phyloP scores from a whole-genome alignment of 2,797 vertebrate species.

The Geotrypetes seraphini region DNA sequence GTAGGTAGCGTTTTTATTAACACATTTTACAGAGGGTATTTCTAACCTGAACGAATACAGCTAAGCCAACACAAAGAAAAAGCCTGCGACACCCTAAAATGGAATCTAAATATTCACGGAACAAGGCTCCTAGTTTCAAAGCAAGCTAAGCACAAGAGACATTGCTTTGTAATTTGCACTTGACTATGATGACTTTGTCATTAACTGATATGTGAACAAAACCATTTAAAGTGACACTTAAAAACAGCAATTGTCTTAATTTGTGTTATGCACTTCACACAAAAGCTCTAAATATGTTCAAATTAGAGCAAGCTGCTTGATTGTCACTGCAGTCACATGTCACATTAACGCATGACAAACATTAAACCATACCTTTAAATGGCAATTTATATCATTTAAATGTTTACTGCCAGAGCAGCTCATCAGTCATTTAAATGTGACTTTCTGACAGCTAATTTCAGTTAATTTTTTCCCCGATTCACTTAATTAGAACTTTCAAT shows the following conservation, averaged over 20 bases:
- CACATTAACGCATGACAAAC: slow-evolving; percentile 98
- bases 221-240: slow-evolving; percentile 85
- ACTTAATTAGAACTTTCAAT: slow-evolving; percentile 98
- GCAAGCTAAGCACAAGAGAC: slow-evolving; percentile 29
- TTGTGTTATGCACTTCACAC: slow-evolving; percentile 85
- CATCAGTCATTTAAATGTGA: slow-evolving; percentile 98
- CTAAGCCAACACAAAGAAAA: slow-evolving; percentile 9
- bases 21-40: too few species aligned
- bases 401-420: slow-evolving; percentile 80
- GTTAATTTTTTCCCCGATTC: slow-evolving; percentile 84
- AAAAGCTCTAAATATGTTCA: slow-evolving; percentile 94
- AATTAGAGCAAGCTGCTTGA: slow-evolving; percentile 98
- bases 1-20: too few species aligned
- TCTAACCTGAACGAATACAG: slow-evolving; percentile 13
- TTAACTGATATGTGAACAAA: slow-evolving; percentile 65
- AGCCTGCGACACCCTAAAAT: too few species aligned
- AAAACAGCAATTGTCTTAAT: slow-evolving; percentile 96
- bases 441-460: slow-evolving; percentile 97
- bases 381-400: slow-evolving; percentile 99
- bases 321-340: slow-evolving; percentile 95
- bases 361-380: slow-evolving; percentile 98
- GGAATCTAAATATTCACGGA: too few species aligned
- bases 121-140: not conserved
- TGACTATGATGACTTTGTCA: slow-evolving; percentile 70
- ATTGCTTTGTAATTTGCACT: slow-evolving; percentile 30